These are phyloP conservation scores for Parascotia fuliginaria DNA, from an alignment of 2,888 invertebrate species.

Conservation along the genomic window DNA sequence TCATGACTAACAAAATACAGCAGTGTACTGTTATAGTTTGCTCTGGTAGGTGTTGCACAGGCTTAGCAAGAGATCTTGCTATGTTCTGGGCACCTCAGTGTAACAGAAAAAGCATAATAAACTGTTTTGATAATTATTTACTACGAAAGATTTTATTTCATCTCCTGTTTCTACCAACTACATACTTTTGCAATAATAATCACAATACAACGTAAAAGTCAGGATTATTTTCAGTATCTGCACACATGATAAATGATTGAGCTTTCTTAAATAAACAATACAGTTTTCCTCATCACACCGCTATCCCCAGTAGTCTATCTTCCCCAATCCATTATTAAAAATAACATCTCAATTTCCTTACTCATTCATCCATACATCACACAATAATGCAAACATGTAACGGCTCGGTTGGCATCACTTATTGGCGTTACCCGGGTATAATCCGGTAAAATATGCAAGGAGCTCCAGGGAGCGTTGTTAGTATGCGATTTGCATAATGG, in stretches of 20 bases:
- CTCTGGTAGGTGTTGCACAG: too few relatives aligned
- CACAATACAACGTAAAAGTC: background rate
- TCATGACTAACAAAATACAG: too few relatives aligned
- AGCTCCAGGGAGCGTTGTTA: constrained; percentile 52
- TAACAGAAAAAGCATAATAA: too few relatives aligned
- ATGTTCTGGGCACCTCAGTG: too few relatives aligned
- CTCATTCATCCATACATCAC: constrained; percentile 31
- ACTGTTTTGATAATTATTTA: too few relatives aligned
- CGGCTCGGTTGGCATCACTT: constrained; percentile 50
- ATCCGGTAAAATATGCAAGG: constrained; percentile 55
- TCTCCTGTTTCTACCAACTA: too few relatives aligned
- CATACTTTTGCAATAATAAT: too few relatives aligned
- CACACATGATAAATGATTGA: background rate
- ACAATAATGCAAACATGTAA: constrained; percentile 39
- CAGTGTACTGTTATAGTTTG: too few relatives aligned
- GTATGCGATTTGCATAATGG: constrained; percentile 64
- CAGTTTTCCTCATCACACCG: background rate
- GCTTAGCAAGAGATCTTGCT: too few relatives aligned
- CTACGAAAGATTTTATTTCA: too few relatives aligned
- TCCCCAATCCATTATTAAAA: constrained; percentile 28
- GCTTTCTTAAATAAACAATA: background rate
- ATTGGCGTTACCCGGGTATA: constrained; percentile 49
- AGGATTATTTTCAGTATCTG: background rate
- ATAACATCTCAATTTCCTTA: constrained; percentile 27
- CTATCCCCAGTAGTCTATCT: background rate